Evolutionary conservation across 2,113 vertebrate genomes (phyloP).

Genomic region (Pao palembangensis): DNA sequence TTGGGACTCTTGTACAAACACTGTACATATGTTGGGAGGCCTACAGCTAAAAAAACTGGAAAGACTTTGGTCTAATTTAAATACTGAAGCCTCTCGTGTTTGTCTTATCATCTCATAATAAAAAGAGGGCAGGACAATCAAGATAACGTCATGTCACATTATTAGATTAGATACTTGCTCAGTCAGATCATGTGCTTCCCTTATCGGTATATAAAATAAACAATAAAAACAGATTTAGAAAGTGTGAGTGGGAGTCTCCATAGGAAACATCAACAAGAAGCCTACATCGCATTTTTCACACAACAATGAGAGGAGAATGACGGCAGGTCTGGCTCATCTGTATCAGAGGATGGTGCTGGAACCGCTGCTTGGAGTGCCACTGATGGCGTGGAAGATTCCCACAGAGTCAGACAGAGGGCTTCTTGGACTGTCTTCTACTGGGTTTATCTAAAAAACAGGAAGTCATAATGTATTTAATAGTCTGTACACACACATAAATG

Average conservation of each 20-base stretch:
- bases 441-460: slow-evolving; percentile 76
- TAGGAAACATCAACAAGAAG: slow-evolving; percentile 54
- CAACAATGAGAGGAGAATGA: not conserved
- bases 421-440: slow-evolving; percentile 80
- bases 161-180: slow-evolving; percentile 4
- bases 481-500: no score
- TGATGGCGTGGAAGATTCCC: slow-evolving; percentile 96
- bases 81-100: no score
- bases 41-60: no score
- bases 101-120: no score
- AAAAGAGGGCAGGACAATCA: not conserved
- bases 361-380: slow-evolving; percentile 85
- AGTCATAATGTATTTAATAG: not conserved
- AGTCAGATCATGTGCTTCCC: not conserved
- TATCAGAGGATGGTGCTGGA: slow-evolving; percentile 79
- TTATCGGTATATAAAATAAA: not conserved
- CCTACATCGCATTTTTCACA: not conserved
- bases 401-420: slow-evolving; percentile 84
- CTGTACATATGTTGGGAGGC: no score
- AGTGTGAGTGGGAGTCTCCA: slow-evolving; percentile 46
- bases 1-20: no score
- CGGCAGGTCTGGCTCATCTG: not conserved
- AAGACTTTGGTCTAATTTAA: no score
- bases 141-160: slow-evolving; percentile 18
- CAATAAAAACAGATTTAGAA: not conserved